Base-by-base conservation (phyloP, 2,113 vertebrate species). In the Coreoperca whiteheadi region DNA sequence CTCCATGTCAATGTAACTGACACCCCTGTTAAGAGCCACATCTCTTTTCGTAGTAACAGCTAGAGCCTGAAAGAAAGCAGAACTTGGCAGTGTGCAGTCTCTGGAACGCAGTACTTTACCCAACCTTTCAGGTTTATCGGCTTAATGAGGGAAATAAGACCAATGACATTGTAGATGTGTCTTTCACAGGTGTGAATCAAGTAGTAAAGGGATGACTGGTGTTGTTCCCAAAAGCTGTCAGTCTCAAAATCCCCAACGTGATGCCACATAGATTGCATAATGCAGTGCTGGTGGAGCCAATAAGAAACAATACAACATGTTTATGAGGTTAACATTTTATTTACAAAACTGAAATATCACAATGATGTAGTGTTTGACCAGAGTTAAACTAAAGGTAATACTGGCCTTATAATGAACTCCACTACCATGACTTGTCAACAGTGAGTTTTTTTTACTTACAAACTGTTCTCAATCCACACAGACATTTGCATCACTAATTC, bases 331-430 rank as follows among this genome's bases (percentile, higher is more conserved):
- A 67, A 83, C 67, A 70, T 67, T 93, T 89, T 91, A 93, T 93
- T 88, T 87, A 87, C 84, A 89, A 92, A 90, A 88, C 77, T 84
- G 81, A 89, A 90, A 80, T 69, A 87, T 79, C 57, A 81, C 81
- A 87, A 86, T 66, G 77, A 64, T 83, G 87, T 95, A 95, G 94
- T 95, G 82, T 90, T 74, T 83, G 65, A 89, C 79, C 65, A 84
- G 28, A 87, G 85, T 88, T 77, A 64, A 70, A 83, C 50, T 78
- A 75, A 83, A 88, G 20, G 71, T 84, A 90, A 90, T 73, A 85
- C 84, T 93, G 87, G 83, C 79, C 84, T 78, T 28, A 43, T 68
- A 87, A 85, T 77, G 82, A 84, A 83, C 75, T 79, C 60, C 64
- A 76, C 74, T 88, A 85, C 74, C 68, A 65, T 51, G 39, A 79